A percentile compares a stretch with the other conserved stretches of the same genome.
Conservation (phyloP, 2,888 invertebrate species). For the Apodemia duryi region DNA sequence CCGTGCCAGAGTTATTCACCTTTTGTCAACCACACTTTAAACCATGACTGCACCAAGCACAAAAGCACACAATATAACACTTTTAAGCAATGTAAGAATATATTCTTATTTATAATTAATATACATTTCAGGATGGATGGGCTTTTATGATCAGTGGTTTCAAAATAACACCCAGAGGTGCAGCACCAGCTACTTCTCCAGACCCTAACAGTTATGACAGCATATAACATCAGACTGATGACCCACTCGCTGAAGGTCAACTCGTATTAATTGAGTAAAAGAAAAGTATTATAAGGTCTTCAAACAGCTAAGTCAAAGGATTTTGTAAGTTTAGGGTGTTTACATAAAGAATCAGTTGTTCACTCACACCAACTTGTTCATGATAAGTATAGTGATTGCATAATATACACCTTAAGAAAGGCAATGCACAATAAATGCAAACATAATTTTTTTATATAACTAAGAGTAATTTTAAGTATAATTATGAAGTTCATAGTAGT, state of each 20-base stretch:
- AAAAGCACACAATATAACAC: too few species aligned
- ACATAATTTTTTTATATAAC: neutral
- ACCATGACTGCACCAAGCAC: too few species aligned
- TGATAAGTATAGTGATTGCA: neutral
- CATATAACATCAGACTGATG: constrained; percentile 68
- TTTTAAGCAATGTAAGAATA: too few species aligned
- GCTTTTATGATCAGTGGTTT: constrained; percentile 81
- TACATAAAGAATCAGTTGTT: neutral
- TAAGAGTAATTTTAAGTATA: too few species aligned
- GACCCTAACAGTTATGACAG: constrained; percentile 76
- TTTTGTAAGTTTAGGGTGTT: neutral
- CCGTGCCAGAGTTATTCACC: too few species aligned
- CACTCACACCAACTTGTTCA: neutral
- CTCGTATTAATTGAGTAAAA: constrained; percentile 59
- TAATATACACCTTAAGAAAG: neutral
- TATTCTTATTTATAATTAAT: neutral
- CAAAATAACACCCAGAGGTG: constrained; percentile 60
- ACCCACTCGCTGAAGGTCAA: constrained; percentile 52
- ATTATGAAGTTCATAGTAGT: too few species aligned
- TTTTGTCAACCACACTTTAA: too few species aligned
- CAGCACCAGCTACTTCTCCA: constrained; percentile 52
- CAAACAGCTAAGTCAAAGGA: constrained; percentile 6
- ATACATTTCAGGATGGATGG: constrained; percentile 81
- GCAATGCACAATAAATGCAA: neutral
- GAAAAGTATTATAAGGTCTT: constrained; percentile 19